Evolutionary conservation across 1,140 invertebrate species (phyloP).

Genomic region (Harpegnathos saltator): DNA sequence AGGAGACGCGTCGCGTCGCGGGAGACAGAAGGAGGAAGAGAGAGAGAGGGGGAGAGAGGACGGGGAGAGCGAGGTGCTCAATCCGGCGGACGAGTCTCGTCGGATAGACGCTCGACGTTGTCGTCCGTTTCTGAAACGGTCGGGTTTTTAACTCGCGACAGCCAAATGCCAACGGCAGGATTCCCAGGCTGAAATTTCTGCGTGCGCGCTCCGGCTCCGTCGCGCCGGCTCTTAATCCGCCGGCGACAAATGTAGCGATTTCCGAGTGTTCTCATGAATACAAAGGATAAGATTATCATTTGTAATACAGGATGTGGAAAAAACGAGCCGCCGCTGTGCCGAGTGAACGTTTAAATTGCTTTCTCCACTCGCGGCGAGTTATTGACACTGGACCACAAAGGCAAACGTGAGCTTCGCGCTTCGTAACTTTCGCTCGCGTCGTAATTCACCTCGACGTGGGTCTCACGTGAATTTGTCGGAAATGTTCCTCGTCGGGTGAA

Average conservation of each 20-base stretch:
- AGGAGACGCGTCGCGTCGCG: neutral
- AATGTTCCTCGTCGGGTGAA: conserved; percentile 3
- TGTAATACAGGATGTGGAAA: conserved; percentile 13
- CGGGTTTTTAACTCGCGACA: conserved; percentile 31
- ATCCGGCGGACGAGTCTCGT: conserved; percentile 30
- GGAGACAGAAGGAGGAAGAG: conserved; percentile 1
- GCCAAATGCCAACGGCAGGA: neutral
- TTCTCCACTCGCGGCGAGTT: neutral
- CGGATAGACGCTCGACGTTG: conserved; percentile 27
- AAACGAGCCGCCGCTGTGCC: neutral
- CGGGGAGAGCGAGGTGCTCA: conserved; percentile 30
- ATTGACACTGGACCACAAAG: conserved; percentile 47
- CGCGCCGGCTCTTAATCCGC: neutral
- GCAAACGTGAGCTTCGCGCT: neutral
- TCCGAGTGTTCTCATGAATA: conserved; percentile 48
- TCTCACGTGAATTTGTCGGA: conserved; percentile 22
- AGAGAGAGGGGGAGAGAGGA: too few relatives aligned
- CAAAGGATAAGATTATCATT: conserved; percentile 47
- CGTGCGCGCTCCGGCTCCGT: neutral
- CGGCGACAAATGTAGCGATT: conserved; percentile 39
- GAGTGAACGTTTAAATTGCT: conserved; percentile 26
- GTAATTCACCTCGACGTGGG: neutral
- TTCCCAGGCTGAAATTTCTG: too few relatives aligned
- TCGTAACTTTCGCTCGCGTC: neutral
- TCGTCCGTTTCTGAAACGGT: conserved; percentile 10